Evolutionary conservation across 2,797 vertebrate genomes (phyloP).

Genomic region (Spea hammondii): DNA sequence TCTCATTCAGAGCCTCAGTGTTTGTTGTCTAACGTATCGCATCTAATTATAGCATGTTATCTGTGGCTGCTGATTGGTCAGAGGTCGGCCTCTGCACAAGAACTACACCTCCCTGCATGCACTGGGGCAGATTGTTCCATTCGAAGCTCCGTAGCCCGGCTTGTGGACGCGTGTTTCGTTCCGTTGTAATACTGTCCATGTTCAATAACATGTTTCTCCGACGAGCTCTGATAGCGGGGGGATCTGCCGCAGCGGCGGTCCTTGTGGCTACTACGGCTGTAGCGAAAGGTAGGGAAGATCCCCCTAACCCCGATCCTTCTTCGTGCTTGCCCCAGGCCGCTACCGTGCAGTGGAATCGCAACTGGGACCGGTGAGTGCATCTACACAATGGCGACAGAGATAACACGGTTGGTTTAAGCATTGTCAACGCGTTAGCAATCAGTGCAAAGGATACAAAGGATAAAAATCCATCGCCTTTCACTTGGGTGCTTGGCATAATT

Average conservation of each 20-base stretch:
- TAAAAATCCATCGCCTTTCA: no score
- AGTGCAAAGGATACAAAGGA: no score
- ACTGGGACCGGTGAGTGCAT: conserved; percentile 44
- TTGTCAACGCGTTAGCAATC: no score
- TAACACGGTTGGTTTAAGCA: no score
- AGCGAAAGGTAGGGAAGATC: conserved; percentile 17
- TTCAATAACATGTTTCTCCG: conserved; percentile 21
- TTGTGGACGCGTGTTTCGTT: background rate
- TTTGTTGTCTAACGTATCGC: no score
- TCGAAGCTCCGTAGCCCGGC: background rate
- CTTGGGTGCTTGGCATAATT: no score
- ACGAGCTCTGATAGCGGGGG: conserved; percentile 23
- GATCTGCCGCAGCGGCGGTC: conserved; percentile 33
- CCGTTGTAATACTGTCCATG: background rate
- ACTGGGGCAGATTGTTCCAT: background rate
- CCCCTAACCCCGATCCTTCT: background rate
- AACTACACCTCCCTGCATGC: conserved; percentile 40
- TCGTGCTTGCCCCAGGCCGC: background rate
- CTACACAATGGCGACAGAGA: conserved; percentile 8
- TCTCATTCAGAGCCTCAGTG: no score
- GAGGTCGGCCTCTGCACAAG: no score
- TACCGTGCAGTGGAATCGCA: conserved; percentile 18
- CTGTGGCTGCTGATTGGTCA: no score
- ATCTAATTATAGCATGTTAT: no score
- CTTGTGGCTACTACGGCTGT: conserved; percentile 28